These are phyloP conservation scores for Cataglyphis hispanica DNA, from an alignment of 1,140 invertebrate genomes.

Conservation along the genomic window DNA sequence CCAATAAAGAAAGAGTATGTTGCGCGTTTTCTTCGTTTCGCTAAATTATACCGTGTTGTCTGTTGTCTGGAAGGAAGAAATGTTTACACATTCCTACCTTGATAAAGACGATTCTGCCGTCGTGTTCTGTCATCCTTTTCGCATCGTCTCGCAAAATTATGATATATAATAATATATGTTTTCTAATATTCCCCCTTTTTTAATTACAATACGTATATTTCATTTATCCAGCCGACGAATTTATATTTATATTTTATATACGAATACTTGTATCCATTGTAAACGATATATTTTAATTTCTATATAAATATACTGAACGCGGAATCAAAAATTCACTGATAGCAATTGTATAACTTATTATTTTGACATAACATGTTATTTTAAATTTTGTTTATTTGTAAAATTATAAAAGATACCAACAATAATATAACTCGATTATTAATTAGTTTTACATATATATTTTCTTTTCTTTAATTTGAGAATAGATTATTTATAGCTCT, in stretches of 20 bases:
- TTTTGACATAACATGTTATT: not conserved
- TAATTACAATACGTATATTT: not conserved
- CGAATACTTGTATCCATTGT: conserved; percentile 9
- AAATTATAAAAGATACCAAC: not conserved
- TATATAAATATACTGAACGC: not conserved
- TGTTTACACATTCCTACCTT: not conserved
- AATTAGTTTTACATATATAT: not conserved
- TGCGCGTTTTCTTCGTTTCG: conserved; percentile 10
- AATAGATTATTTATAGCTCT: not conserved
- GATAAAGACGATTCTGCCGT: not conserved
- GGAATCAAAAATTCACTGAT: not conserved
- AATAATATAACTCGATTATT: not conserved
- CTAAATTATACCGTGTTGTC: conserved; percentile 22
- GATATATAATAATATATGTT: not conserved
- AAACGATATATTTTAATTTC: not conserved
- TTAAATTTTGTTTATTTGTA: not conserved
- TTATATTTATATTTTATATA: not conserved
- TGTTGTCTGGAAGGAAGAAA: not conserved
- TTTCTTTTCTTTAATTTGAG: not conserved
- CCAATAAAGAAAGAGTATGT: conserved; percentile 41
- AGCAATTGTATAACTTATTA: not conserved
- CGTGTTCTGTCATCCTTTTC: not conserved
- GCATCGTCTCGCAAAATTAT: not conserved
- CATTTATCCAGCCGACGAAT: not conserved
- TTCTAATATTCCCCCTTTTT: not conserved